phyloP scores from a whole-genome alignment of 2,888 invertebrate genomes.

The Steinernema scapterisci region DNA sequence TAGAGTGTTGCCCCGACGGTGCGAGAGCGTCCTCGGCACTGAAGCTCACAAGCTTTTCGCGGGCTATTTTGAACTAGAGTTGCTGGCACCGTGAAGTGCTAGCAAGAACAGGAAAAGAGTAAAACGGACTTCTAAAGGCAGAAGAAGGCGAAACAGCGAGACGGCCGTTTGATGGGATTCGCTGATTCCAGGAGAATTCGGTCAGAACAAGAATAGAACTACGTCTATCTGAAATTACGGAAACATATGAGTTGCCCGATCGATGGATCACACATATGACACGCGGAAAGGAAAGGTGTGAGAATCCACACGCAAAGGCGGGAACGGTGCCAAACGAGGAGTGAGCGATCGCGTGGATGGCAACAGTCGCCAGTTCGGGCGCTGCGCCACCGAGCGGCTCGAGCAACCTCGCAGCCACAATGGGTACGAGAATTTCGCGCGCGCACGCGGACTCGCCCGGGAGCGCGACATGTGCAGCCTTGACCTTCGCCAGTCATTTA shows the following conservation, averaged over 20 bases:
- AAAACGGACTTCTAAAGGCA: neutral
- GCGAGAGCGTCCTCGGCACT: conserved; percentile 33
- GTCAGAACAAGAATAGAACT: no score
- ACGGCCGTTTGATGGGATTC: no score
- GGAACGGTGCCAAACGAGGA: neutral
- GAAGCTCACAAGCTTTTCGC: conserved; percentile 33
- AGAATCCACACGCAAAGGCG: neutral
- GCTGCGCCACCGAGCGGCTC: neutral
- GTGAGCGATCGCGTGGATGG: no score
- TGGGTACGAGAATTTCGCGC: conserved; percentile 30
- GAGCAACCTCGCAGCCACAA: neutral
- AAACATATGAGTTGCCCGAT: neutral
- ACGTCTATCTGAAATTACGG: no score
- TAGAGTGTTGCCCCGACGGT: conserved; percentile 14
- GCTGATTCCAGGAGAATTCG: no score
- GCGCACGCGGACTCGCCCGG: neutral
- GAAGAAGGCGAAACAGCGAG: no score
- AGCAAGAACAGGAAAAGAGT: conserved; percentile 7
- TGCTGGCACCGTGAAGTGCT: conserved; percentile 24
- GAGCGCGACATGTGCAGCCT: neutral
- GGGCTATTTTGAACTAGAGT: conserved; percentile 3
- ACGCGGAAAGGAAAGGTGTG: neutral
- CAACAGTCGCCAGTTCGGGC: neutral
- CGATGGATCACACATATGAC: conserved; percentile 18
- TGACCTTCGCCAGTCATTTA: neutral